These are phyloP conservation scores for Ceratoteleas bidentatus DNA, from an alignment of 1,140 invertebrate genomes.

Conservation along the genomic window DNA sequence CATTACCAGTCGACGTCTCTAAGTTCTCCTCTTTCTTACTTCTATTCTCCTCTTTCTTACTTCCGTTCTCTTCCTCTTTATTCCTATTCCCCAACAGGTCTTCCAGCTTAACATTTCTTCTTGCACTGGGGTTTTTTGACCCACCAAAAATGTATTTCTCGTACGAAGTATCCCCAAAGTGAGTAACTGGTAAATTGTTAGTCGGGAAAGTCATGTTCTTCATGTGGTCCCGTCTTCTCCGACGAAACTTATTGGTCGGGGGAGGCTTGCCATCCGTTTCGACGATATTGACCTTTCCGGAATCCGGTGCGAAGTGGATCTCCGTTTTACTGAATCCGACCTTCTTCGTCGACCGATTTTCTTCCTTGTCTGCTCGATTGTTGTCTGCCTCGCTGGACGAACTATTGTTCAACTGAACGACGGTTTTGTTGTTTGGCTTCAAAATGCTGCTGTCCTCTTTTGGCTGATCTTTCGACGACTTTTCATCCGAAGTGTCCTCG, in stretches of 20 bases:
- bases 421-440: conserved; percentile 59
- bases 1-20: conserved; percentile 18
- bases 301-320: conserved; percentile 91
- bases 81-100: conserved; percentile 2
- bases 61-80: too few species aligned
- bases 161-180: conserved; percentile 82
- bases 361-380: conserved; percentile 44
- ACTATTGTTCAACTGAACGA: conserved; percentile 64
- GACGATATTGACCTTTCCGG: conserved; percentile 91
- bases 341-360: conserved; percentile 82
- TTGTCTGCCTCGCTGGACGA: conserved; percentile 73
- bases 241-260: conserved; percentile 88
- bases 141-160: conserved; percentile 77
- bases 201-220: conserved; percentile 65
- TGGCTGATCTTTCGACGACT: not conserved
- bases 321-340: conserved; percentile 93
- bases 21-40: conserved; percentile 8
- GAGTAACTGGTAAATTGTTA: conserved; percentile 75
- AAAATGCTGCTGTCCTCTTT: conserved; percentile 8
- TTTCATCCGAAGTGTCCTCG: too few species aligned
- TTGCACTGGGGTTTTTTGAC: conserved; percentile 12
- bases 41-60: too few species aligned
- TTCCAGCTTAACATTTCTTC: conserved; percentile 3
- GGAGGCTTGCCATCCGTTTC: conserved; percentile 92
- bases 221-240: conserved; percentile 80